Base-by-base conservation (phyloP, 2,888 invertebrate genomes). In the Lutraria lutraria region DNA sequence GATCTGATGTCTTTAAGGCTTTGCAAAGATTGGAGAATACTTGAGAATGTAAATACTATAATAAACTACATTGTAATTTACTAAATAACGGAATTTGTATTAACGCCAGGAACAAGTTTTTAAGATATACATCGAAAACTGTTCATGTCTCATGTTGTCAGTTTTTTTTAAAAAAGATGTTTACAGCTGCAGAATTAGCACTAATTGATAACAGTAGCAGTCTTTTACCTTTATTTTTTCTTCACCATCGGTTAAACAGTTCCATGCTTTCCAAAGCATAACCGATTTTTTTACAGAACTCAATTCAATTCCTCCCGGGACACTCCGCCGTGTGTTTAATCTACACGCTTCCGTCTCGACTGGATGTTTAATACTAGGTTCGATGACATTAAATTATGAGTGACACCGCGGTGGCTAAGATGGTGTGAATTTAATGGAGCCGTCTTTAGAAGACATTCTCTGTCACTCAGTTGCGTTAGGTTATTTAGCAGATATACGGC, bases 381-480 rank as follows among this genome's bases (percentile, higher is more conserved):
- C n/a, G 25, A 68, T 68, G 63, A n/a, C 63, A 68, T 68, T 25
- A 68, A 25, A 25, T 68, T 68, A 25, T 68, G 63, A 68, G 12
- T 68, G 63, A 68, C 63, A 68, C 3, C 63, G n/a, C n/a, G 25
- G 63, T n/a, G 63, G 63, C n/a, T 68, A 25, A 4, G 63, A 68
- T 25, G 21, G n/a, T 21, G 25, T 68, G 25, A n/a, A 25, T 60
- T 68, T 68, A 68, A 68, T 68, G 63, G 25, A 68, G 25, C 63
- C 63, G 63, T 68, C 63, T n/a, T 68, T 68, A 68, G 25, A 68
- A n/a, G 63, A 68, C n/a, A 25, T n/a, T 8, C 25, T 68, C 63
- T 68, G 63, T 68, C 63, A 68, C 63, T 68, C 63, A 68, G 3
- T 21, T 12, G 21, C 8, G n/a, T 43, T 68, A 25, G n/a, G n/a